These are phyloP conservation scores for Aptenodytes patagonicus DNA, from an alignment of 2,113 vertebrate genomes.

Conservation along the genomic window DNA sequence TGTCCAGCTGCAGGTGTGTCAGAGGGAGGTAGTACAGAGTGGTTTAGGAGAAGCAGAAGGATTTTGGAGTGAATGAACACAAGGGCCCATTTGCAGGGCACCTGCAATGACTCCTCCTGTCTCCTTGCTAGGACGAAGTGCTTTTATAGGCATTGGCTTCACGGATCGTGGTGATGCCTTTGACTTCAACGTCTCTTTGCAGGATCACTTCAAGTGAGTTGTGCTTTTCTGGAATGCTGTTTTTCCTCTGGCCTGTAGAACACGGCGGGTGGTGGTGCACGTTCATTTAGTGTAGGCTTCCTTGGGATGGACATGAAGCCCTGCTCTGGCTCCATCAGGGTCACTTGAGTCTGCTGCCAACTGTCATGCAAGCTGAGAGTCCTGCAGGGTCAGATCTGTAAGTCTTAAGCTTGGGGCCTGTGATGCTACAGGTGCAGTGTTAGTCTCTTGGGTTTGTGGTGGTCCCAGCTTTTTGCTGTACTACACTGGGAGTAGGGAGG, in stretches of 20 bases:
- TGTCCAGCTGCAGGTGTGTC: neutral
- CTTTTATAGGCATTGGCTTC: slow-evolving; percentile 96
- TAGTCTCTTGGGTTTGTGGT: neutral
- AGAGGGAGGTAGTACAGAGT: neutral
- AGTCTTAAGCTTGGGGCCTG: neutral
- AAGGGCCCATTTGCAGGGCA: neutral
- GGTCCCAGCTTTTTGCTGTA: neutral
- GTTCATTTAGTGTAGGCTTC: neutral
- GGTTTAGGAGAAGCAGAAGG: neutral
- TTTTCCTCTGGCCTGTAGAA: neutral
- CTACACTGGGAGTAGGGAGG: neutral
- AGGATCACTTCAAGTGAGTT: slow-evolving; percentile 97
- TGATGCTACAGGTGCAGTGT: neutral
- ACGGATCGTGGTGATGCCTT: slow-evolving; percentile 95
- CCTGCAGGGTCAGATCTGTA: neutral
- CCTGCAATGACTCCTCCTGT: neutral
- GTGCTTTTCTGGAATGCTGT: neutral
- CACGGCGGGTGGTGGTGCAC: neutral
- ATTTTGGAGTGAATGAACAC: neutral
- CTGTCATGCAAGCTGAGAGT: neutral
- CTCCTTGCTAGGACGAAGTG: slow-evolving; percentile 84
- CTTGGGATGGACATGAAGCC: neutral
- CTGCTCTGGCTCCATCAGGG: neutral
- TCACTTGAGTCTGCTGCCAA: neutral
- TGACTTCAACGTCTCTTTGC: slow-evolving; percentile 96